Evolutionary conservation across 2,888 invertebrate genomes (phyloP), one percentile per base, ranked within the genome.

Genomic region (Neoitamus cyanurus): DNA sequence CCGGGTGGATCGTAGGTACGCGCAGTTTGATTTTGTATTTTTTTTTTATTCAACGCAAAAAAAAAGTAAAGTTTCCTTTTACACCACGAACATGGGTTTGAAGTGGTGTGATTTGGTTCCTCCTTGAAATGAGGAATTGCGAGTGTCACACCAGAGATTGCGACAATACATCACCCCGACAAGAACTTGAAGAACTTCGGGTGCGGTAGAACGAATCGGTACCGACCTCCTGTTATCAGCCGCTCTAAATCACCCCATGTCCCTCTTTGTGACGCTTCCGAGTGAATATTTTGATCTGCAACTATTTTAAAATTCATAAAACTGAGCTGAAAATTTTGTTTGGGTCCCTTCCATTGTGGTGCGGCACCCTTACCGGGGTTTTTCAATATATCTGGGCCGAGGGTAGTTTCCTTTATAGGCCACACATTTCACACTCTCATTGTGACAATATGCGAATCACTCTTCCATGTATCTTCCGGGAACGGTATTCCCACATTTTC

Each of bases 401-500:
- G 30, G 77, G 69, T 75, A 58, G 84, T 84, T 34, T 31, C 34
- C 46, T 83, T 83, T 80, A 73, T 75, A 85, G 83, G 75, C 85
- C 85, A 68, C 85, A 85, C 75, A 85, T 85, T 85, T 85, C 85
- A 85, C 85, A 85, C 85, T 85, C 83, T 84, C 84, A 80, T 84
- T 84, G 84, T 84, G 84, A 82, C 84, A 84, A 84, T 80, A 84
- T 84, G 84, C 84, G 84, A 84, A 84, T 84, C 80, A 72, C 46
- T 46, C 83, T 72, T 30, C 48, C 72, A 28, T 69, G 46, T 82
- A 80, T 72, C 70, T 28, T 15, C 58, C 20, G 20, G 20, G 0
- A 15, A 69, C 69, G 82, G 82, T 82, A 69, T 82, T 82, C 82
- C 69, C 82, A 69, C 15, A 69, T 69, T 82, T 42, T 36, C 69